A percentile compares a stretch with the other conserved stretches of the same genome.
phyloP scores from a whole-genome alignment of 2,113 vertebrate genomes.

The Lepisosteus osseus region DNA sequence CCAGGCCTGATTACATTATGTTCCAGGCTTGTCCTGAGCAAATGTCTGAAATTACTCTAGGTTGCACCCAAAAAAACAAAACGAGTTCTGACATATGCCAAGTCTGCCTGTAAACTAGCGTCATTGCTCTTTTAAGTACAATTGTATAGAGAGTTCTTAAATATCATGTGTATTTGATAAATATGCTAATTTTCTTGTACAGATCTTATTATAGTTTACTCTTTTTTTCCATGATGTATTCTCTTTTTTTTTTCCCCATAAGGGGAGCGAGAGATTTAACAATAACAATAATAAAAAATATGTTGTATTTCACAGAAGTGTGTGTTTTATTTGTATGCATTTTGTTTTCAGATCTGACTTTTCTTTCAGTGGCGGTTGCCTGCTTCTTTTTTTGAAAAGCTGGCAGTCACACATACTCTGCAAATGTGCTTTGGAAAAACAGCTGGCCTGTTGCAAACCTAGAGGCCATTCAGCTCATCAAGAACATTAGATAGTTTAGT shows the following conservation, averaged over 20 bases:
- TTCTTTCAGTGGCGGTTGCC: too few relatives aligned
- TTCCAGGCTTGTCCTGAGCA: neutral
- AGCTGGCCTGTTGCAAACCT: too few relatives aligned
- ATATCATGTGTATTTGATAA: constrained; percentile 40
- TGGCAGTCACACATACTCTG: too few relatives aligned
- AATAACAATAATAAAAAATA: constrained; percentile 44
- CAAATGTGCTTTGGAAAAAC: too few relatives aligned
- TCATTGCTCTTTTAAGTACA: constrained; percentile 38
- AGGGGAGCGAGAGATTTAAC: constrained; percentile 44
- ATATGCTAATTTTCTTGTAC: constrained; percentile 42
- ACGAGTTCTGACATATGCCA: constrained; percentile 14
- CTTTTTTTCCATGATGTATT: constrained; percentile 49
- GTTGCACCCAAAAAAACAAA: constrained; percentile 1
- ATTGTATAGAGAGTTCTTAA: constrained; percentile 41
- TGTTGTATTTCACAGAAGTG: constrained; percentile 36
- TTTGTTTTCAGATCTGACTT: too few relatives aligned
- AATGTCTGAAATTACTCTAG: neutral
- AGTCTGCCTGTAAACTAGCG: constrained; percentile 34
- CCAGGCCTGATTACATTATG: neutral
- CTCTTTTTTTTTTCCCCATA: constrained; percentile 34
- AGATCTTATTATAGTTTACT: constrained; percentile 44
- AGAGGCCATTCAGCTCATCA: too few relatives aligned
- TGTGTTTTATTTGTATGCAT: neutral
- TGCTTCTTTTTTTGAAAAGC: too few relatives aligned
- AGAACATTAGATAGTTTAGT: too few relatives aligned